Evolutionary conservation across 2,888 invertebrate species (phyloP), one percentile per base, ranked within the genome.

Genomic region (Cataglyphis cursor): DNA sequence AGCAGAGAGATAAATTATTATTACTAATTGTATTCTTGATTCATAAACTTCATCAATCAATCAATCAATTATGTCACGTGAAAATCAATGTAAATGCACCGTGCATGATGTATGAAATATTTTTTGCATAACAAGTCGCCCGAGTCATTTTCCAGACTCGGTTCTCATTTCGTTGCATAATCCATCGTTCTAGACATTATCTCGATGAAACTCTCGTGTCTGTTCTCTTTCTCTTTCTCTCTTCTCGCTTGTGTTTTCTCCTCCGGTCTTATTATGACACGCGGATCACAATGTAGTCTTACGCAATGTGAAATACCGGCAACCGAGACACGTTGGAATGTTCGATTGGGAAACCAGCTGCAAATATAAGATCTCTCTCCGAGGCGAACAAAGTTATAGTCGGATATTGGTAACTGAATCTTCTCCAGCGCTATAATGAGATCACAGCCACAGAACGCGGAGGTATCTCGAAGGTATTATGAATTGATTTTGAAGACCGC

Each of bases 401-500:
- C 44, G 35, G 72, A 80, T 80, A 78, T 70, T 78, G 78, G 59
- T 78, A 80, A 80, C 59, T 59, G 44, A 80, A 80, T 80, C 78
- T 80, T 80, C 78, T 24, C 59, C 35, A 31, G 44, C 51, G 51
- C 44, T 80, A 70, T 78, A 80, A 80, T 70, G 72, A 80, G 78
- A 59, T 80, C 72, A 61, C 44, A 59, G 59, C 44, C 78, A 59
- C 78, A 80, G 78, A 70, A 80, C 78, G 59, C 31, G 44, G 3
- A 74, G 59, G 70, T 70, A 78, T 59, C 78, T 78, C 24, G 70
- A 31, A 70, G 78, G 59, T 80, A 80, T 80, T 80, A 70, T 80
- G 78, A 80, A 80, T 80, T 80, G 78, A 80, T 80, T 80, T 80
- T 80, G 59, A 44, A 70, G 78, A 80, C 44, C 78, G 78, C 78